A percentile compares a stretch with the other conserved stretches of the same genome.
Evolutionary conservation across 2,113 vertebrate species (phyloP).

Genomic region (Apistogramma diplotaenia): DNA sequence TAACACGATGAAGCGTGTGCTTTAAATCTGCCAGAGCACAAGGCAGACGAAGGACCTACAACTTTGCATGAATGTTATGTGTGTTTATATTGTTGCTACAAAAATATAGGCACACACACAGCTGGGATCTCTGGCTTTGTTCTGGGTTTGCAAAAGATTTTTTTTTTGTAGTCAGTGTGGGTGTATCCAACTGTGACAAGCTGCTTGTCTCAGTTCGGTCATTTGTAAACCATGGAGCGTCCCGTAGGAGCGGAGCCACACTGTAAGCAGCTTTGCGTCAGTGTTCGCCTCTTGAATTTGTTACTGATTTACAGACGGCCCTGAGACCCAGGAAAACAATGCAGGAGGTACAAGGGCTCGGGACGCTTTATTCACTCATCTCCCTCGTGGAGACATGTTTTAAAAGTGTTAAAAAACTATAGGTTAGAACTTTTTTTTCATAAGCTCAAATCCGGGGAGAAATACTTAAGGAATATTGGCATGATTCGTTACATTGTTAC

Average conservation of each 20-base stretch:
- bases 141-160: conserved; percentile 74
- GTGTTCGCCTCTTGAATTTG: conserved; percentile 52
- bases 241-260: conserved; percentile 51
- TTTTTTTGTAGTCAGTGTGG: conserved; percentile 70
- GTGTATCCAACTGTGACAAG: conserved; percentile 80
- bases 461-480: not conserved
- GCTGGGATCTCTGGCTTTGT: conserved; percentile 78
- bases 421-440: not conserved
- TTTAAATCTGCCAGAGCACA: conserved; percentile 17
- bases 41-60: conserved; percentile 27
- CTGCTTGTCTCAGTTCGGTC: conserved; percentile 57
- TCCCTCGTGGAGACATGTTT: conserved; percentile 11
- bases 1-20: conserved; percentile 13
- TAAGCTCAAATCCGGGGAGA: not conserved
- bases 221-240: conserved; percentile 73
- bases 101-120: conserved; percentile 51
- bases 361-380: conserved; percentile 18
- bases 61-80: conserved; percentile 44
- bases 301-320: conserved; percentile 61
- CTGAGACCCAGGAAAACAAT: conserved; percentile 56
- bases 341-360: conserved; percentile 23
- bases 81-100: conserved; percentile 61
- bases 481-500: not conserved
- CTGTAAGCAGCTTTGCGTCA: conserved; percentile 43
- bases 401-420: not conserved